phyloP scores from a whole-genome alignment of 1,140 invertebrate genomes.

The Hycleus cichorii region DNA sequence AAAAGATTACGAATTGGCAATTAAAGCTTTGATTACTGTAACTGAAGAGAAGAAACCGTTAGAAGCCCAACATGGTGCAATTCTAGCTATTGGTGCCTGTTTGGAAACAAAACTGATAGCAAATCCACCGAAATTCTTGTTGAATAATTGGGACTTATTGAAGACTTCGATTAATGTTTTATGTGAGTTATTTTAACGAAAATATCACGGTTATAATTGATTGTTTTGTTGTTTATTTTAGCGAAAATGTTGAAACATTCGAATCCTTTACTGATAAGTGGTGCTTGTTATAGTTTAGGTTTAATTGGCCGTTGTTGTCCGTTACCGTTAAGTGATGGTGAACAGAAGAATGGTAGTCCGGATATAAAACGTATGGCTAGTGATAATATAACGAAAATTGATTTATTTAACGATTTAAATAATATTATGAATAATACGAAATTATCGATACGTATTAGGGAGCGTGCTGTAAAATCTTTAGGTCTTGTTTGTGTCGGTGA shows the following conservation, averaged over 20 bases:
- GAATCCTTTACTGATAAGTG: slow-evolving; percentile 51
- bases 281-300: slow-evolving; percentile 59
- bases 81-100: slow-evolving; percentile 59
- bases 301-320: slow-evolving; percentile 57
- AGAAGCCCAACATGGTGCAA: slow-evolving; percentile 66
- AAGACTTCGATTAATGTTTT: slow-evolving; percentile 2
- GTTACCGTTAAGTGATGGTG: slow-evolving; percentile 51
- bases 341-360: slow-evolving; percentile 31
- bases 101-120: slow-evolving; percentile 51
- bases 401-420: slow-evolving; percentile 52
- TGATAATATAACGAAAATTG: slow-evolving; percentile 49
- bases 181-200: neutral
- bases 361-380: slow-evolving; percentile 37
- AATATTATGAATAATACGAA: slow-evolving; percentile 56
- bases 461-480: slow-evolving; percentile 61
- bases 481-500: slow-evolving; percentile 74
- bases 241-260: slow-evolving; percentile 47
- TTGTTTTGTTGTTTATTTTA: neutral
- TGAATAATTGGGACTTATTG: neutral
- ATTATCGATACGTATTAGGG: slow-evolving; percentile 58
- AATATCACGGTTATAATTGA: neutral
- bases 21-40: slow-evolving; percentile 48
- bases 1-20: slow-evolving; percentile 44
- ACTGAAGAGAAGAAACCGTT: slow-evolving; percentile 49
- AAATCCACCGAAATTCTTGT: neutral